Evolutionary conservation across 2,113 vertebrate species (phyloP).

Genomic region (Forbesichthys papilliferus): DNA sequence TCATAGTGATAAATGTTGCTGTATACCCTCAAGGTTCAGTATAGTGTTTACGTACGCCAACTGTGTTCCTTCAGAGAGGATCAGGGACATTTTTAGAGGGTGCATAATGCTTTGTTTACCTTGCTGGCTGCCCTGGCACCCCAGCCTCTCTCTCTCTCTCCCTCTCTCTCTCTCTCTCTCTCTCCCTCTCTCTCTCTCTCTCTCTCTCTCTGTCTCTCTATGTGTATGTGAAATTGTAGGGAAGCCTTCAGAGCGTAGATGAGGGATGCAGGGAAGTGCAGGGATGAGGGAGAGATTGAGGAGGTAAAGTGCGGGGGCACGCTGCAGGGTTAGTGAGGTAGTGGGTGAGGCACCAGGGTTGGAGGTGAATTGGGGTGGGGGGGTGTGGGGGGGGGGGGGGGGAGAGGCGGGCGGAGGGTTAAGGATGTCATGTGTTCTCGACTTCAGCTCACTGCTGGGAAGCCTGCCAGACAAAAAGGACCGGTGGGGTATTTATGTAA

Average conservation of each 20-base stretch:
- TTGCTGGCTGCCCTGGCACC: conserved; percentile 16
- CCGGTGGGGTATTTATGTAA: conserved; percentile 23
- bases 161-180: no score
- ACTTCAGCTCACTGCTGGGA: conserved; percentile 18
- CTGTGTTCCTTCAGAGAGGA: no score
- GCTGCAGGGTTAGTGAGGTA: conserved; percentile 29
- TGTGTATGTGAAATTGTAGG: conserved; percentile 10
- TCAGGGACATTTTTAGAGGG: conserved; percentile 10
- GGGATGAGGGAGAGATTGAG: conserved; percentile 30
- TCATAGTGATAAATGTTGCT: no score
- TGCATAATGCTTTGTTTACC: conserved; percentile 39
- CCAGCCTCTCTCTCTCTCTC: not conserved
- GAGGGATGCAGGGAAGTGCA: conserved; percentile 32
- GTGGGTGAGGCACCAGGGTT: conserved; percentile 18
- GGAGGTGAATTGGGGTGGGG: not conserved
- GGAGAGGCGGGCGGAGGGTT: conserved; percentile 7
- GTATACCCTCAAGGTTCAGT: no score
- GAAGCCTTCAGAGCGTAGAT: not conserved
- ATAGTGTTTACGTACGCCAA: not conserved
- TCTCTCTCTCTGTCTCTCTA: no score
- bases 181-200: not conserved
- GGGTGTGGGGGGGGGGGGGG: not conserved
- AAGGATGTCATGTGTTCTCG: conserved; percentile 27
- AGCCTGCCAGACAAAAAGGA: conserved; percentile 48
- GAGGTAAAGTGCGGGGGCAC: conserved; percentile 45